phyloP scores from a whole-genome alignment of 2,113 vertebrate species.

The Neotoma lepida region DNA sequence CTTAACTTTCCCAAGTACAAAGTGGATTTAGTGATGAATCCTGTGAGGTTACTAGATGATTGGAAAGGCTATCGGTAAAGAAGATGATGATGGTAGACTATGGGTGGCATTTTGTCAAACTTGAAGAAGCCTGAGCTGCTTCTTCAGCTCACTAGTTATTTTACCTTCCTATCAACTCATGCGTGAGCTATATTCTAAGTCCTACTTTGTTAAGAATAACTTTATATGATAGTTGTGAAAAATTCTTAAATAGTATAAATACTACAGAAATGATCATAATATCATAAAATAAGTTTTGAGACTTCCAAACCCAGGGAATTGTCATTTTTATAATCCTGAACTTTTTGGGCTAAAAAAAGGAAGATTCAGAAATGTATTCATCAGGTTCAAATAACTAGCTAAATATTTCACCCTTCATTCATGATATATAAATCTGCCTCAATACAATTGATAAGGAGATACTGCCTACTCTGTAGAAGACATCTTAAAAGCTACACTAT shows the following conservation, averaged over 20 bases:
- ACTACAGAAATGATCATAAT: not conserved
- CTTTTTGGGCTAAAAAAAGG: slow-evolving; percentile 25
- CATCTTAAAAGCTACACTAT: slow-evolving; percentile 22
- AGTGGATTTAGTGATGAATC: not conserved
- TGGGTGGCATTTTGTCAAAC: not conserved
- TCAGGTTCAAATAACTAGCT: not conserved
- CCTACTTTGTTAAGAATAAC: not conserved
- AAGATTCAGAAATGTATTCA: not conserved
- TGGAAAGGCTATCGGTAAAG: not conserved
- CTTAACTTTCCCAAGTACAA: slow-evolving; percentile 13
- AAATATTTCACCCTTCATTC: not conserved
- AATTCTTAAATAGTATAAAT: not conserved
- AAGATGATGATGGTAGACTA: not conserved
- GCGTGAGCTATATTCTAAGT: not conserved
- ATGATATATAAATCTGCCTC: not conserved
- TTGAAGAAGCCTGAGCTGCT: not conserved
- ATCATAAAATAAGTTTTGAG: not conserved
- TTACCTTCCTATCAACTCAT: not conserved
- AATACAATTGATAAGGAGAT: not conserved
- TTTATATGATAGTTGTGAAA: slow-evolving; percentile 1
- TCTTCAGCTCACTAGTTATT: not conserved
- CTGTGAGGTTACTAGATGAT: not conserved
- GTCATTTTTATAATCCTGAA: not conserved
- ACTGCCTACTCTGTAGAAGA: not conserved
- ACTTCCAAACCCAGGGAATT: slow-evolving; percentile 22